phyloP scores from a whole-genome alignment of 1,140 invertebrate genomes.

The Drosophila bocki region DNA sequence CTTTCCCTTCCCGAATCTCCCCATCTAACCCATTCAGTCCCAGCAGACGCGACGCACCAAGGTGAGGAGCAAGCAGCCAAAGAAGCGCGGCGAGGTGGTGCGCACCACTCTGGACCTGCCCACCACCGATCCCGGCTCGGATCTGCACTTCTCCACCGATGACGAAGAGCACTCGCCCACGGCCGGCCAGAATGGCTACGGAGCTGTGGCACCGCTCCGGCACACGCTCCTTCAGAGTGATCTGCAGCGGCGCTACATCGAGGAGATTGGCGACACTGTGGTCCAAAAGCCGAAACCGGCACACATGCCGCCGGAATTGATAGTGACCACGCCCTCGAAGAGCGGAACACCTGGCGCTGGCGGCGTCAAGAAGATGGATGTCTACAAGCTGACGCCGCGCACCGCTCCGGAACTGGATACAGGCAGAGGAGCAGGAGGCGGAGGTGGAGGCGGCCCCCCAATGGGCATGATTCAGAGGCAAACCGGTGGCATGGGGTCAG shows the following conservation, averaged over 20 bases:
- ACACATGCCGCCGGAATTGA: slow-evolving; percentile 82
- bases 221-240: slow-evolving; percentile 76
- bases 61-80: slow-evolving; percentile 55
- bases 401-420: slow-evolving; percentile 54
- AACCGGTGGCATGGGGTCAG: slow-evolving; percentile 16
- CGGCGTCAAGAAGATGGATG: slow-evolving; percentile 55
- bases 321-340: slow-evolving; percentile 78
- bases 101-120: slow-evolving; percentile 86
- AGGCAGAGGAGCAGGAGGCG: background rate
- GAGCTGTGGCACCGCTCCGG: slow-evolving; percentile 63
- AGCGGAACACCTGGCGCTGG: slow-evolving; percentile 22
- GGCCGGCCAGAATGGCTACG: slow-evolving; percentile 46
- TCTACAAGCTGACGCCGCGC: slow-evolving; percentile 66
- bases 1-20: background rate
- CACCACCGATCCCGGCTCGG: slow-evolving; percentile 87
- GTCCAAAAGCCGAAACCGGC: slow-evolving; percentile 62
- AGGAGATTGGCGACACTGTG: slow-evolving; percentile 72
- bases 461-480: slow-evolving; percentile 14
- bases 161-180: slow-evolving; percentile 84
- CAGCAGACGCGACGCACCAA: slow-evolving; percentile 64
- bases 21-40: slow-evolving; percentile 25
- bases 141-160: slow-evolving; percentile 86
- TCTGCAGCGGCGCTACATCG: slow-evolving; percentile 75
- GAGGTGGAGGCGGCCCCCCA: background rate
- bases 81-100: slow-evolving; percentile 68